Conservation (phyloP, 2,888 invertebrate genomes). For the Apamea sordens region DNA sequence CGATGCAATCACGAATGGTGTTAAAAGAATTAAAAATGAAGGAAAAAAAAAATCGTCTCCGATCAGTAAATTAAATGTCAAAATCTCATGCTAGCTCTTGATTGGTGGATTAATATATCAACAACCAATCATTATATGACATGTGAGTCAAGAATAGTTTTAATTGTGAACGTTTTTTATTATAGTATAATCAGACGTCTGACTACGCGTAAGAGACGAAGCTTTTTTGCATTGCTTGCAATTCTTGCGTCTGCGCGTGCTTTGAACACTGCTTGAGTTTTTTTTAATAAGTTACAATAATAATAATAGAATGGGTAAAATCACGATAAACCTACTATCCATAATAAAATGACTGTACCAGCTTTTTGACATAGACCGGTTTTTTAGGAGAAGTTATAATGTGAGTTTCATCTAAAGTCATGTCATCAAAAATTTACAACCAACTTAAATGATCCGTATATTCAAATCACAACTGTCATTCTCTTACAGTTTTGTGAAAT, state of each 20-base stretch:
- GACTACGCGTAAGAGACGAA: neutral
- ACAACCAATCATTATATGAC: neutral
- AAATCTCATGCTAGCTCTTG: neutral
- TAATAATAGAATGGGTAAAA: neutral
- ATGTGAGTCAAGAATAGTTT: neutral
- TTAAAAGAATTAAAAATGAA: neutral
- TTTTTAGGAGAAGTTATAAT: too few relatives aligned
- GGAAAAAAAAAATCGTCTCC: neutral
- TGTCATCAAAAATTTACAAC: too few relatives aligned
- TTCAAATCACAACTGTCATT: too few relatives aligned
- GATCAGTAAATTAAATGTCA: neutral
- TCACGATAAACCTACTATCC: neutral
- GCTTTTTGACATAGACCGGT: neutral
- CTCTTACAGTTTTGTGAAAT: too few relatives aligned
- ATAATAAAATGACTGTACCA: neutral
- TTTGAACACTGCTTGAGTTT: neutral
- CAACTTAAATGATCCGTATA: too few relatives aligned
- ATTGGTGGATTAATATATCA: slow-evolving; percentile 7
- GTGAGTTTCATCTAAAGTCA: too few relatives aligned
- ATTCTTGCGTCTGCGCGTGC: neutral
- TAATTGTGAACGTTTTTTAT: neutral
- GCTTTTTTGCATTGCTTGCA: slow-evolving; percentile 11
- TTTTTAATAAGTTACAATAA: neutral
- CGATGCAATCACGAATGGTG: slow-evolving; percentile 30
- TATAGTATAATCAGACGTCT: neutral